Percentiles rank a stretch among this genome's conserved stretches.
Evolutionary conservation across 1,140 invertebrate species (phyloP).

Genomic region (Drosophila burlai): DNA sequence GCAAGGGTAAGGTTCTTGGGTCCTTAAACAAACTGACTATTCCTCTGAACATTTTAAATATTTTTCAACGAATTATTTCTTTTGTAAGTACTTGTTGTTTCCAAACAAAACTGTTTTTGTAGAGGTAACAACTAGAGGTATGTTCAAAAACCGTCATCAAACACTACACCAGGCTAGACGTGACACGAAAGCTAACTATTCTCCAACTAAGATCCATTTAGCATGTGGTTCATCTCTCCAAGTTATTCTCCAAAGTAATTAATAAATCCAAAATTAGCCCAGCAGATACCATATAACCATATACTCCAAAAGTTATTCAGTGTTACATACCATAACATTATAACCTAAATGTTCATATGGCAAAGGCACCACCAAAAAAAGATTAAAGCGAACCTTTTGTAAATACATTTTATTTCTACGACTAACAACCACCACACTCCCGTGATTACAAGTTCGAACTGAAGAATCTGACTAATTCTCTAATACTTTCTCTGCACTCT

Average conservation of each 20-base stretch:
- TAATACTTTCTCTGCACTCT: slow-evolving; percentile 46
- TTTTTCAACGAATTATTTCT: slow-evolving; percentile 10
- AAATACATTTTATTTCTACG: slow-evolving; percentile 58
- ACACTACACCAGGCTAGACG: slow-evolving; percentile 44
- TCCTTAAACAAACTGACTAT: slow-evolving; percentile 2
- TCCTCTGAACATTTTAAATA: slow-evolving; percentile 33
- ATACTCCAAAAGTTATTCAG: slow-evolving; percentile 45
- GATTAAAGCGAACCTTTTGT: slow-evolving; percentile 54
- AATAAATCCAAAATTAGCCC: slow-evolving; percentile 23
- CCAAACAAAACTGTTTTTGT: slow-evolving; percentile 23
- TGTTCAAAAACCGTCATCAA: slow-evolving; percentile 35
- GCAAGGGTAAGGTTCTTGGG: slow-evolving; percentile 31
- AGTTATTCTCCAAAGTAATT: slow-evolving; percentile 44
- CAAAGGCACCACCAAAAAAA: slow-evolving; percentile 51
- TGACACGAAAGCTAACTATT: slow-evolving; percentile 45
- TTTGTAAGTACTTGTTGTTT: slow-evolving; percentile 49
- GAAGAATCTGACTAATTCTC: slow-evolving; percentile 38
- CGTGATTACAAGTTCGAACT: slow-evolving; percentile 8
- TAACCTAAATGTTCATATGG: slow-evolving; percentile 75
- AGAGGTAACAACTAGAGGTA: slow-evolving; percentile 68
- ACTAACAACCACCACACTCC: slow-evolving; percentile 50
- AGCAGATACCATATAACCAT: slow-evolving; percentile 24
- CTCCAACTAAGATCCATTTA: slow-evolving; percentile 57
- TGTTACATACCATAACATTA: slow-evolving; percentile 68
- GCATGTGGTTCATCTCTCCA: slow-evolving; percentile 72